Conservation (phyloP, 2,113 vertebrate species). For the Notarius lentiginosus region DNA sequence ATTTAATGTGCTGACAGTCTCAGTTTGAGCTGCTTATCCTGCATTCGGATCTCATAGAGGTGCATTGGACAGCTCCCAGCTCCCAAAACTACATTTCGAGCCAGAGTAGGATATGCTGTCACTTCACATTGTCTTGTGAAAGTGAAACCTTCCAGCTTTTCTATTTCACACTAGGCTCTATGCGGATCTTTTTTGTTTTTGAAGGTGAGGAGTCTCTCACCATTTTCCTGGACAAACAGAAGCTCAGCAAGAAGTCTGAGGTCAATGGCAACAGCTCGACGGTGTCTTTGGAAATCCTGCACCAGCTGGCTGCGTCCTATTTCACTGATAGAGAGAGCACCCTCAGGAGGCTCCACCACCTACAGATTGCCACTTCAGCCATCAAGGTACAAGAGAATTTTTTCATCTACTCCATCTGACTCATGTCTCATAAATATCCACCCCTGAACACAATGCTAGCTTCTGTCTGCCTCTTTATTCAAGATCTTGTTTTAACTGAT, state of each 20-base stretch:
- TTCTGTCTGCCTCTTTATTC: neutral
- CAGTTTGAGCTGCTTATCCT: constrained; percentile 16
- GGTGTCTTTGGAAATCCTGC: constrained; percentile 90
- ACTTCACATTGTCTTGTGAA: constrained; percentile 19
- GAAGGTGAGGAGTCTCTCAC: constrained; percentile 95
- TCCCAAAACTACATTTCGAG: constrained; percentile 5
- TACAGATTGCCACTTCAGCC: constrained; percentile 94
- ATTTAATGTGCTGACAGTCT: constrained; percentile 34
- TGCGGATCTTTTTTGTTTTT: constrained; percentile 28
- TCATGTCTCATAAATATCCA: neutral
- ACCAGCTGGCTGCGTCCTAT: constrained; percentile 96
- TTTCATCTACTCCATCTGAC: neutral
- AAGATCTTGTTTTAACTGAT: neutral
- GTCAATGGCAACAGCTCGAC: constrained; percentile 82
- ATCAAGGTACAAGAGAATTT: constrained; percentile 82
- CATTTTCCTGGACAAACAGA: constrained; percentile 97
- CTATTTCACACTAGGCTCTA: constrained; percentile 27
- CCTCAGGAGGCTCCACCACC: constrained; percentile 89
- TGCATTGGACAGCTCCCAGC: constrained; percentile 6
- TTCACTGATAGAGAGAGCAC: constrained; percentile 97
- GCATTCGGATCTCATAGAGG: neutral
- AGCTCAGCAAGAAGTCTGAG: constrained; percentile 86
- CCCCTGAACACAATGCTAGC: neutral
- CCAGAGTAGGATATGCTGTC: neutral
- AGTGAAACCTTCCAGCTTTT: neutral